Conservation (phyloP, 2,888 invertebrate species). For the Bruchidius siliquastri region DNA sequence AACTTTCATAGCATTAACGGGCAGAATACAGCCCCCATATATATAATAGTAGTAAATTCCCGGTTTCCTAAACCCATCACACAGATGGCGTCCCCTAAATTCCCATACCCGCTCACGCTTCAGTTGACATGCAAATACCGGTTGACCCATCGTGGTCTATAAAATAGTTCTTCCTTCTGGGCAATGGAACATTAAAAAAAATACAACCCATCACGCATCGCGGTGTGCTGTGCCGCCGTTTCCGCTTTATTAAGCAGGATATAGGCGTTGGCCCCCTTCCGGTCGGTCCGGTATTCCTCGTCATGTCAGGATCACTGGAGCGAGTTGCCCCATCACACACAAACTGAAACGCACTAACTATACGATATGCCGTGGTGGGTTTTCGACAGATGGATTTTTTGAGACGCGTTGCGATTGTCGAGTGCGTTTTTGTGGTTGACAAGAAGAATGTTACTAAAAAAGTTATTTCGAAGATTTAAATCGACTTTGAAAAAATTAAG, state of each 20-base stretch:
- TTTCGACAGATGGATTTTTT: background rate
- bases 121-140: background rate
- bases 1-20: no score
- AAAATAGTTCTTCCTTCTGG: background rate
- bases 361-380: background rate
- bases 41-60: background rate
- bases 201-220: background rate
- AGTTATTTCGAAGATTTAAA: no score
- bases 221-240: slow-evolving; percentile 27
- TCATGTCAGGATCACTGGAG: slow-evolving; percentile 1
- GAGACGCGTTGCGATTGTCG: background rate
- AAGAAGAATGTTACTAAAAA: no score
- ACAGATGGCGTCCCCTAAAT: background rate
- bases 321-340: background rate
- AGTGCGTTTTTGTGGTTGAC: no score
- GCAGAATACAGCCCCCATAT: no score
- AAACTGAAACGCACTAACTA: background rate
- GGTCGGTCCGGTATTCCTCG: slow-evolving; percentile 27
- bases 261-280: slow-evolving; percentile 42
- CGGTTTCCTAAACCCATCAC: background rate
- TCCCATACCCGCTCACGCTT: background rate
- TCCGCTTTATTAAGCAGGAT: slow-evolving; percentile 46
- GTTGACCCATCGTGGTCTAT: background rate
- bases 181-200: background rate
- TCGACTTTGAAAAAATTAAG: no score